A percentile compares a stretch with the other conserved stretches of the same genome.
Conservation (phyloP, 1,140 invertebrate species). For the Himalopsyche phryganea region DNA sequence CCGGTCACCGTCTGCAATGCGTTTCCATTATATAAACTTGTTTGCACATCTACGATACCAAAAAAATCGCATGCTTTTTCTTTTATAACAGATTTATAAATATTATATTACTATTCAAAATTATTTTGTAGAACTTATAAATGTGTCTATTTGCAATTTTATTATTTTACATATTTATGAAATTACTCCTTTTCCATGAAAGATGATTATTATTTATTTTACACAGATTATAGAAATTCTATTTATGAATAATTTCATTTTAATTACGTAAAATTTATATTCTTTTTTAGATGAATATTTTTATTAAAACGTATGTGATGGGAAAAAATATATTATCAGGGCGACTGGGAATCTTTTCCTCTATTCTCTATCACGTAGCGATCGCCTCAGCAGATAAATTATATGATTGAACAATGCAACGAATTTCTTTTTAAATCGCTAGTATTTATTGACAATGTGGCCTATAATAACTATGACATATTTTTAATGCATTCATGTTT, state of each 20-base stretch:
- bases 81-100: not conserved
- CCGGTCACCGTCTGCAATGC: not conserved
- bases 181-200: not conserved
- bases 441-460: not conserved
- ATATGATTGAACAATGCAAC: not conserved
- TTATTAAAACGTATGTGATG: too few species aligned
- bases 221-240: too few species aligned
- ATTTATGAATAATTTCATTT: too few species aligned
- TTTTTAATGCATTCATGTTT: not conserved
- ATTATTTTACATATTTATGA: not conserved
- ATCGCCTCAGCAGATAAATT: not conserved
- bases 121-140: not conserved
- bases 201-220: too few species aligned
- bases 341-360: too few species aligned
- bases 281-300: too few species aligned
- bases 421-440: not conserved
- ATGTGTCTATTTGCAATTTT: not conserved
- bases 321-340: too few species aligned
- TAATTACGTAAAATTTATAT: too few species aligned
- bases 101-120: not conserved
- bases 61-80: not conserved
- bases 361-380: too few species aligned
- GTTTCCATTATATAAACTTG: not conserved
- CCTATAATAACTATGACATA: not conserved
- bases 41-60: constrained; percentile 2